Conservation (phyloP, 2,113 vertebrate species). For the Chionodraco myersi region DNA sequence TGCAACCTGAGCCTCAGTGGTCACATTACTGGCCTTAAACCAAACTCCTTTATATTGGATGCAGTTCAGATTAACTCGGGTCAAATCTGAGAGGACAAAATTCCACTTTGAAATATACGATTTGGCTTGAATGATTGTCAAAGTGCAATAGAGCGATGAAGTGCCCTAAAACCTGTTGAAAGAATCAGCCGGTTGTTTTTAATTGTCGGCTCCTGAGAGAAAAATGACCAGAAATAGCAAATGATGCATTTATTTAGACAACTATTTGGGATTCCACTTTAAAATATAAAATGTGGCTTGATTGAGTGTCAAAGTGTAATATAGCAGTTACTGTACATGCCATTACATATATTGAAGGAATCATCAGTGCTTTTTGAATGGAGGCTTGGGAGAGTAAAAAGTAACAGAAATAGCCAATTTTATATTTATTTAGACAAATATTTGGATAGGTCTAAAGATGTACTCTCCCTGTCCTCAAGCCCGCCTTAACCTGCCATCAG, state of each 20-base stretch:
- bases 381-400: not conserved
- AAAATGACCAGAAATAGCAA: not conserved
- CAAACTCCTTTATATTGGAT: slow-evolving; percentile 35
- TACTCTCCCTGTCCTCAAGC: not conserved
- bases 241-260: not conserved
- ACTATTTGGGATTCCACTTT: slow-evolving; percentile 10
- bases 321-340: not conserved
- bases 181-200: not conserved
- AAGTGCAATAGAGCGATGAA: not conserved
- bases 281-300: not conserved
- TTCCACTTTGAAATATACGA: not conserved
- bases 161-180: slow-evolving; percentile 10
- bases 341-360: slow-evolving; percentile 12
- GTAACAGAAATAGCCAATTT: not conserved
- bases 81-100: slow-evolving; percentile 42
- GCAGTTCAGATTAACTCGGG: slow-evolving; percentile 43
- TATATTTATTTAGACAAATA: slow-evolving; percentile 12
- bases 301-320: not conserved
- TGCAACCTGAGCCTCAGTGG: slow-evolving; percentile 52
- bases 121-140: not conserved
- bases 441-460: not conserved
- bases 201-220: not conserved
- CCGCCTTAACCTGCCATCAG: too few species aligned
- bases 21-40: slow-evolving; percentile 51
- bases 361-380: not conserved